phyloP scores from a whole-genome alignment of 2,113 vertebrate species.

The Fregetta grallaria region DNA sequence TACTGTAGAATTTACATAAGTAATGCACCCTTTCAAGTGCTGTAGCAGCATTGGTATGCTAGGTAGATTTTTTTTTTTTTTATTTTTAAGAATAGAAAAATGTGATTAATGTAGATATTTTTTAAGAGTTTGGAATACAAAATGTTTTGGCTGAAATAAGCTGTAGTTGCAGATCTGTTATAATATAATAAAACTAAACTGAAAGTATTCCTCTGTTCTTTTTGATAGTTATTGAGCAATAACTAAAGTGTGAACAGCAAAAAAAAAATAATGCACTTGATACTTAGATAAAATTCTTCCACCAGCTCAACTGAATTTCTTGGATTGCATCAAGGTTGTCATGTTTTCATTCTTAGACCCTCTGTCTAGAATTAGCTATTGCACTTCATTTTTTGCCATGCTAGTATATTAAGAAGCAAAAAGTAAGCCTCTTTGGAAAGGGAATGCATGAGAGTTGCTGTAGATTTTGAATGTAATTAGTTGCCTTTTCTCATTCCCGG shows the following conservation, averaged over 20 bases:
- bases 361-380: slow-evolving; percentile 26
- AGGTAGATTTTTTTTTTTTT: slow-evolving; percentile 42
- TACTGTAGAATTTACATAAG: slow-evolving; percentile 17
- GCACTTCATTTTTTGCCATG: slow-evolving; percentile 37
- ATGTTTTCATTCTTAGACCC: slow-evolving; percentile 9
- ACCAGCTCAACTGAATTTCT: slow-evolving; percentile 29
- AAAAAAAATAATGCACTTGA: slow-evolving; percentile 32
- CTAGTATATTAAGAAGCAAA: not conserved
- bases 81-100: slow-evolving; percentile 58
- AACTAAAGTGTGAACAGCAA: slow-evolving; percentile 31
- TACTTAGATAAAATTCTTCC: slow-evolving; percentile 37
- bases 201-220: slow-evolving; percentile 59
- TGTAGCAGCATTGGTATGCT: slow-evolving; percentile 57
- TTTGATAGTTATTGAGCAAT: slow-evolving; percentile 61
- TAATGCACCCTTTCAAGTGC: slow-evolving; percentile 44
- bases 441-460: slow-evolving; percentile 44
- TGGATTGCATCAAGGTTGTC: slow-evolving; percentile 14
- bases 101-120: slow-evolving; percentile 57
- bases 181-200: slow-evolving; percentile 65
- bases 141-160: slow-evolving; percentile 45
- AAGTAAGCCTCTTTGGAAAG: slow-evolving; percentile 24
- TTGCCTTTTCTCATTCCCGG: slow-evolving; percentile 14
- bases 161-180: slow-evolving; percentile 56
- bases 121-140: slow-evolving; percentile 55
- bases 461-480: slow-evolving; percentile 56